These are phyloP conservation scores for Hypomecis atomaria DNA, from an alignment of 2,888 invertebrate genomes.

Conservation along the genomic window DNA sequence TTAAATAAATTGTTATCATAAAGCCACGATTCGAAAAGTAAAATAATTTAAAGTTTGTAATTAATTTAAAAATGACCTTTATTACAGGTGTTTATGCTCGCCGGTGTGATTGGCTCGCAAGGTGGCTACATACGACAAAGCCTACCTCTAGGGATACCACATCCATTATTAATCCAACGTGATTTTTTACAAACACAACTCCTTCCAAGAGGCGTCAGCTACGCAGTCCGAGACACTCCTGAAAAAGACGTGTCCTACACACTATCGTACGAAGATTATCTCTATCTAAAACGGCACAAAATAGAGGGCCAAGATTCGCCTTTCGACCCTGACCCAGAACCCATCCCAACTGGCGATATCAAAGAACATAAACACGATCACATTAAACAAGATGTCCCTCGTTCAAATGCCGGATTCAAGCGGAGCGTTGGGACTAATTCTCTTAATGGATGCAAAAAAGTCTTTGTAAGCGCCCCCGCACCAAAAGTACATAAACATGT, in stretches of 20 bases:
- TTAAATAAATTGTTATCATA: no score
- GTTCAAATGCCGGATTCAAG: constrained; percentile 20
- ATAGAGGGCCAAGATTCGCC: constrained; percentile 35
- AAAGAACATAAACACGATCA: constrained; percentile 16
- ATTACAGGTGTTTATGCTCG: constrained; percentile 33
- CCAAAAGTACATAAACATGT: constrained; percentile 87
- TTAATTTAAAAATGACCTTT: neutral
- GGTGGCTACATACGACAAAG: constrained; percentile 23
- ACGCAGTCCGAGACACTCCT: constrained; percentile 27
- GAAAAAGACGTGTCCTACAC: constrained; percentile 49
- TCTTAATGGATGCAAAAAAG: constrained; percentile 19
- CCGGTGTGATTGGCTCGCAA: constrained; percentile 23
- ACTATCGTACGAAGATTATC: constrained; percentile 48
- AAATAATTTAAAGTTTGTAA: no score
- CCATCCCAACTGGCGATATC: constrained; percentile 11
- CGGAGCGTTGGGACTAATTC: constrained; percentile 18
- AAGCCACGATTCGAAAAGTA: no score
- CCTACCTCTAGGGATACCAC: constrained; percentile 6
- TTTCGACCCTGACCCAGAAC: constrained; percentile 30
- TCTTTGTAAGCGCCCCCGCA: constrained; percentile 43
- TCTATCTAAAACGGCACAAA: constrained; percentile 49
- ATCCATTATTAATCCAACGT: constrained; percentile 1
- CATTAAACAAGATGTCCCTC: constrained; percentile 9
- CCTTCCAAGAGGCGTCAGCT: neutral
- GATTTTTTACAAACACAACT: constrained; percentile 4